These are phyloP conservation scores for Odocoileus hemionus DNA, from an alignment of 2,113 vertebrate species.

Conservation along the genomic window DNA sequence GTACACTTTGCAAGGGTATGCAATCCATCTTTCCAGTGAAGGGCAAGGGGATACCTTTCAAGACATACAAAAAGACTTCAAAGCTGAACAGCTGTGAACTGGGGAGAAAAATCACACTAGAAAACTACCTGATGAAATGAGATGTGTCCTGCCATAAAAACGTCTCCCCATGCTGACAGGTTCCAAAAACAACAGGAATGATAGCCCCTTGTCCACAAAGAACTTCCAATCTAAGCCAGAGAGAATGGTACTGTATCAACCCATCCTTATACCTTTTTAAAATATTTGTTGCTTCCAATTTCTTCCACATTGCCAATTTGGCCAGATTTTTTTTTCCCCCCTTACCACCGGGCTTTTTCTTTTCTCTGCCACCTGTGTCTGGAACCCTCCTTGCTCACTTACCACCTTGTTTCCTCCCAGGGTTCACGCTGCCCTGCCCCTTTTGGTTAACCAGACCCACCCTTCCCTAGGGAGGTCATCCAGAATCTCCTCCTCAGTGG, in stretches of 20 bases:
- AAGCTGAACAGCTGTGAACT: neutral
- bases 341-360: neutral
- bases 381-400: neutral
- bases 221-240: neutral
- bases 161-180: neutral
- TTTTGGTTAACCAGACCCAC: neutral
- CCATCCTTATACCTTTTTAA: neutral
- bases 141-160: neutral
- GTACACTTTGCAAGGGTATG: neutral
- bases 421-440: rapidly evolving
- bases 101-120: neutral
- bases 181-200: neutral
- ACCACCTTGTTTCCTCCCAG: neutral
- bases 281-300: neutral
- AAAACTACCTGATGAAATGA: neutral
- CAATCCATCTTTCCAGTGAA: conserved; percentile 5
- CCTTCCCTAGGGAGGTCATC: neutral
- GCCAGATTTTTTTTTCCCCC: neutral
- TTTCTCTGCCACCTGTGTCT: neutral
- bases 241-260: neutral
- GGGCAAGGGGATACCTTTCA: neutral
- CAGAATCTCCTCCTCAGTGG: neutral
- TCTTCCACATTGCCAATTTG: neutral
- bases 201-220: neutral
- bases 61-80: neutral